phyloP scores from a whole-genome alignment of 2,888 invertebrate genomes.

The Bimastos eiseni region DNA sequence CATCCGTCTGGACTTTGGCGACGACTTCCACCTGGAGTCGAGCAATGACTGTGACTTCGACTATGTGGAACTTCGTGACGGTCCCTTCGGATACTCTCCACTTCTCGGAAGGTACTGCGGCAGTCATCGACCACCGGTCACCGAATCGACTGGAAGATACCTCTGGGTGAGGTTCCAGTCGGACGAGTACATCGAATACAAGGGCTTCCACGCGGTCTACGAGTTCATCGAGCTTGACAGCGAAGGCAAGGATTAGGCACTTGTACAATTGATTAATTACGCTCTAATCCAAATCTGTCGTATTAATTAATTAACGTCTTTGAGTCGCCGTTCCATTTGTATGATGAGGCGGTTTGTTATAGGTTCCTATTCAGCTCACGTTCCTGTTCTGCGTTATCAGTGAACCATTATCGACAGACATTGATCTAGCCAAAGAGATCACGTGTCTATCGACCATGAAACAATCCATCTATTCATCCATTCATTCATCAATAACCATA shows the following conservation, averaged over 20 bases:
- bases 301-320: too few relatives aligned
- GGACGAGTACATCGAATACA: constrained; percentile 78
- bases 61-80: constrained; percentile 80
- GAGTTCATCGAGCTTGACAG: constrained; percentile 54
- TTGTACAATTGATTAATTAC: neutral
- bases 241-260: neutral
- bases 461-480: too few relatives aligned
- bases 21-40: constrained; percentile 72
- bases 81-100: constrained; percentile 70
- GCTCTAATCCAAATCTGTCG: too few relatives aligned
- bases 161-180: constrained; percentile 80
- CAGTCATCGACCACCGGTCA: constrained; percentile 72
- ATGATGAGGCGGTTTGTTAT: too few relatives aligned
- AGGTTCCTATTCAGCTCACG: too few relatives aligned
- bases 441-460: too few relatives aligned
- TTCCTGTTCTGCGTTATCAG: too few relatives aligned
- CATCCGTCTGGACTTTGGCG: constrained; percentile 78
- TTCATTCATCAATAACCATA: too few relatives aligned
- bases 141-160: constrained; percentile 74
- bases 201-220: constrained; percentile 79
- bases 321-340: too few relatives aligned
- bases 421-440: too few relatives aligned
- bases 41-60: constrained; percentile 76
- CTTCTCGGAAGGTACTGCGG: constrained; percentile 72
- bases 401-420: too few relatives aligned